Conservation (phyloP, 2,113 vertebrate species). For the Leucopsar rothschildi region DNA sequence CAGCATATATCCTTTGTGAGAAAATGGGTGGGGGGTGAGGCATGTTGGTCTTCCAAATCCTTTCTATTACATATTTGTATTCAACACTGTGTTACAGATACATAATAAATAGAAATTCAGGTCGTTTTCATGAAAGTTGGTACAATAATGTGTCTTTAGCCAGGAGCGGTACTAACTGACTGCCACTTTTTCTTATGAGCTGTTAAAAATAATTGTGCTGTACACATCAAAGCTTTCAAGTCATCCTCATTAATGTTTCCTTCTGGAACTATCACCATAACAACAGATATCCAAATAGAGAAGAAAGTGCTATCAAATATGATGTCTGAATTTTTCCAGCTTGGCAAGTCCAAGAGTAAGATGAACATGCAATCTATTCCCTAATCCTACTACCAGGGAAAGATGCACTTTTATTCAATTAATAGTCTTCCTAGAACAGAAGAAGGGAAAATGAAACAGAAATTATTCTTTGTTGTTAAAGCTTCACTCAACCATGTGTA, state of each 20-base stretch:
- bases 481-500: neutral
- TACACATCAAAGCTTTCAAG: conserved; percentile 35
- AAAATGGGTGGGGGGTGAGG: accelerated
- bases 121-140: neutral
- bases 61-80: neutral
- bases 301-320: neutral
- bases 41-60: neutral
- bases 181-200: neutral
- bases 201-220: conserved; percentile 25
- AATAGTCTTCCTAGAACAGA: neutral
- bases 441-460: neutral
- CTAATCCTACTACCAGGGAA: neutral
- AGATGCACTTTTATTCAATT: neutral
- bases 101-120: neutral
- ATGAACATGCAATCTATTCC: neutral
- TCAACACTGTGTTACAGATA: neutral
- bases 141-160: neutral
- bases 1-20: neutral
- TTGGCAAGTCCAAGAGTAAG: neutral
- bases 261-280: conserved; percentile 30
- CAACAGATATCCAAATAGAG: neutral
- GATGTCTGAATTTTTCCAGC: neutral
- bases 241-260: neutral
- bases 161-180: neutral
- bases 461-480: neutral